phyloP scores from a whole-genome alignment of 2,797 vertebrate genomes.

The Neopelma chrysocephalum region DNA sequence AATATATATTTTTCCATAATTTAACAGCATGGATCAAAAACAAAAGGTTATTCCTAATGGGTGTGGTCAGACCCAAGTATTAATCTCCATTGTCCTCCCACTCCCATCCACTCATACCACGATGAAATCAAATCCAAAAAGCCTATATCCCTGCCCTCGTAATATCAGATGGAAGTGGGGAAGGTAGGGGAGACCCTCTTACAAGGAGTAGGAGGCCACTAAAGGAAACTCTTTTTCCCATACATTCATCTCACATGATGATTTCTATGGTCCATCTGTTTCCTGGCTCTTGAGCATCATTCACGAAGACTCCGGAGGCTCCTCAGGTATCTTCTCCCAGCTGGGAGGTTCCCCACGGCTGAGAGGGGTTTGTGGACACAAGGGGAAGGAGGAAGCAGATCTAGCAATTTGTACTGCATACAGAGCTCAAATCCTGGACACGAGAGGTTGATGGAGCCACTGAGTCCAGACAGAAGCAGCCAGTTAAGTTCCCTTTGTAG shows the following conservation, averaged over 20 bases:
- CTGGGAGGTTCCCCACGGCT: conserved; percentile 18
- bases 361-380: background rate
- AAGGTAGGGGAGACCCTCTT: conserved; percentile 19
- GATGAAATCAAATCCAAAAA: conserved; percentile 14
- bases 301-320: conserved; percentile 1
- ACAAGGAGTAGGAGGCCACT: conserved; percentile 35
- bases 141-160: background rate
- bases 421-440: conserved; percentile 48
- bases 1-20: conserved; percentile 58
- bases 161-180: background rate
- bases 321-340: conserved; percentile 37
- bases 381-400: conserved; percentile 27
- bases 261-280: conserved; percentile 49
- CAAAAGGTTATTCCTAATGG: conserved; percentile 32
- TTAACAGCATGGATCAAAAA: conserved; percentile 52
- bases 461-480: conserved; percentile 46
- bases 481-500: conserved; percentile 42
- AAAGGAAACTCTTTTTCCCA: conserved; percentile 49
- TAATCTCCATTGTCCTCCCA: conserved; percentile 21
- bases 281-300: conserved; percentile 31
- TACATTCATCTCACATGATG: conserved; percentile 55
- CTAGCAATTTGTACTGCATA: conserved; percentile 14
- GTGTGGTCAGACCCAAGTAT: conserved; percentile 53
- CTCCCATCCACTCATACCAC: background rate
- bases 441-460: conserved; percentile 44